Conservation (phyloP, 2,888 invertebrate genomes). For the Danaus chrysippus region DNA sequence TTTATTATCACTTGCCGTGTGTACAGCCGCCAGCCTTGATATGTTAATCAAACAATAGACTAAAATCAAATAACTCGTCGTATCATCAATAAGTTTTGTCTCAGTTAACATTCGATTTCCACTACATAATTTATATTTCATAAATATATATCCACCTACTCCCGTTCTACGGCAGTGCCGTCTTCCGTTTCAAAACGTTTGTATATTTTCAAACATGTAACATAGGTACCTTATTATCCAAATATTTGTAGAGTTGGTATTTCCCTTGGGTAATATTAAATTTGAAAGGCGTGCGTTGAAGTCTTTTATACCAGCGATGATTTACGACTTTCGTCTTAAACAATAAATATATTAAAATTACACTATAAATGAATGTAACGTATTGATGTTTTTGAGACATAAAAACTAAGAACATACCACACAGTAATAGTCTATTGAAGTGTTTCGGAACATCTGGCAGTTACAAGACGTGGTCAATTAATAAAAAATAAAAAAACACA, state of each 20-base stretch:
- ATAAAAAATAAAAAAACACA: slow-evolving; percentile 43
- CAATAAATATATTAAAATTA: background rate
- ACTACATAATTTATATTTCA: slow-evolving; percentile 24
- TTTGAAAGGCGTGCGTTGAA: slow-evolving; percentile 27
- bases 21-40: slow-evolving; percentile 76
- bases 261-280: slow-evolving; percentile 6
- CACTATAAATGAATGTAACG: background rate
- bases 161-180: background rate
- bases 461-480: slow-evolving; percentile 32
- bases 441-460: slow-evolving; percentile 11
- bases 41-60: slow-evolving; percentile 77
- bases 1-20: slow-evolving; percentile 77
- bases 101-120: slow-evolving; percentile 59
- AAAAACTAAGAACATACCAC: background rate
- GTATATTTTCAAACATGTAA: background rate
- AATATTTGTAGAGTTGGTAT: background rate
- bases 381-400: background rate
- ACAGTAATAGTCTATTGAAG: background rate
- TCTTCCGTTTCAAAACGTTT: no score
- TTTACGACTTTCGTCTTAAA: background rate
- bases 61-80: slow-evolving; percentile 70
- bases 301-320: slow-evolving; percentile 24
- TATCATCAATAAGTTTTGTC: slow-evolving; percentile 68
- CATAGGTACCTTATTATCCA: slow-evolving; percentile 1
- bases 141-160: slow-evolving; percentile 10